Base-by-base conservation (phyloP, 2,888 invertebrate genomes). In the Syrista parreyssii region DNA sequence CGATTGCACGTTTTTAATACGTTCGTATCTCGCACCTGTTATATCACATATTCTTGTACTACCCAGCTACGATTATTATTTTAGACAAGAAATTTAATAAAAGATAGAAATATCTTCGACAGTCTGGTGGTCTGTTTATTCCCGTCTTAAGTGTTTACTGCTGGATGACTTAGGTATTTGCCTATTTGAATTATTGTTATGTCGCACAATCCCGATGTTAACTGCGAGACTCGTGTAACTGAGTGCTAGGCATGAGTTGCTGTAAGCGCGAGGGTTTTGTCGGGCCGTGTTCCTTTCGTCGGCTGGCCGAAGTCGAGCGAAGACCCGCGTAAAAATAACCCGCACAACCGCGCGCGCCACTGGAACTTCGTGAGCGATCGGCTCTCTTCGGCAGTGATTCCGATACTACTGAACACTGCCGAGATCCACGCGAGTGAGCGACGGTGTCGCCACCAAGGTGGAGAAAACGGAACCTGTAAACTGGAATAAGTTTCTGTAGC, bases 271-370 rank as follows among this genome's bases (percentile, higher is more conserved):
- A 55, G 23, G 55, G 55, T 55, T 71, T 71, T 33, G 31, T 71
- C 32, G 32, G 12, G 6, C 32, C 71, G 71, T 71, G 55, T 71
- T 31, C 71, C 71, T 71, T 71, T 71, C 71, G 71, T 33, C 32
- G 32, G 71, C 31, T 71, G 31, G 32, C 71, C 31, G 71, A 71
- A 71, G 31, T 33, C 71, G 71, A 71, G 77, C 75, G 77, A 36
- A 74, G 77, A 55, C 23, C 55, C 77, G 77, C 75, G 74, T 77
- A 77, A 77, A 77, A 77, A 77, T 77, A 77, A 77, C 74, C 75
- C 75, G 77, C 75, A 34, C 77, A 74, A 40, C 74, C 55, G 77
- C 77, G 77, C 74, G 68, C 74, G 73, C 75, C 73, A 55, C 15
- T 32, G 68, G 73, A 76, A 68, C 71, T 71, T 71, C 71, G 71